These are phyloP conservation scores for Paedocypris sp. DNA, from an alignment of 2,113 vertebrate species.

Conservation along the genomic window DNA sequence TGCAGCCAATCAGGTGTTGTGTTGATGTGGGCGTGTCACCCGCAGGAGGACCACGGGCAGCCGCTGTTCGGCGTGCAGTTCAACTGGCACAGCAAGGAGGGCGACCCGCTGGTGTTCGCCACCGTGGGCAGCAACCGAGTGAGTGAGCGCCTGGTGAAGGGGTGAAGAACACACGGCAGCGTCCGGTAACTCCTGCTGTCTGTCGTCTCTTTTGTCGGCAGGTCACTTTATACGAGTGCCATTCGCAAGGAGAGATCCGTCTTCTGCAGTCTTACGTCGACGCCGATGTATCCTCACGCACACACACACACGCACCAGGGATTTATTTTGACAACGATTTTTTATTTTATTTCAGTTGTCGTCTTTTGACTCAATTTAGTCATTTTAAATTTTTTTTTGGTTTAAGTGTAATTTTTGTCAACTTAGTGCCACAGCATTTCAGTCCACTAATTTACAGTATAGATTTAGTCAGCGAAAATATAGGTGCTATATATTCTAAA, in stretches of 20 bases:
- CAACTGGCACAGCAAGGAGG: constrained; percentile 99
- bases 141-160: constrained; percentile 37
- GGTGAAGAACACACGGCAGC: not conserved
- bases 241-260: constrained; percentile 91
- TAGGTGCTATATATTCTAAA: too few relatives aligned
- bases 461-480: too few relatives aligned
- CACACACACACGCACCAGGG: too few relatives aligned
- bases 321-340: too few relatives aligned
- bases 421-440: too few relatives aligned
- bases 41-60: constrained; percentile 91
- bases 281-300: constrained; percentile 98
- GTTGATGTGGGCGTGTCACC: not conserved
- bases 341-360: too few relatives aligned
- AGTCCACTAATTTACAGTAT: too few relatives aligned
- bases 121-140: constrained; percentile 97
- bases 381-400: too few relatives aligned
- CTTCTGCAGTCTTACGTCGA: constrained; percentile 94
- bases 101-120: constrained; percentile 93
- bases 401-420: too few relatives aligned
- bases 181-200: not conserved
- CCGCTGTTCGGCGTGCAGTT: constrained; percentile 97
- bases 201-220: constrained; percentile 39
- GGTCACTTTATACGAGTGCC: constrained; percentile 97
- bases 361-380: too few relatives aligned
- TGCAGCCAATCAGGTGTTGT: too few relatives aligned